Evolutionary conservation across 2,888 invertebrate species (phyloP).

Genomic region (Polyommatus icarus): DNA sequence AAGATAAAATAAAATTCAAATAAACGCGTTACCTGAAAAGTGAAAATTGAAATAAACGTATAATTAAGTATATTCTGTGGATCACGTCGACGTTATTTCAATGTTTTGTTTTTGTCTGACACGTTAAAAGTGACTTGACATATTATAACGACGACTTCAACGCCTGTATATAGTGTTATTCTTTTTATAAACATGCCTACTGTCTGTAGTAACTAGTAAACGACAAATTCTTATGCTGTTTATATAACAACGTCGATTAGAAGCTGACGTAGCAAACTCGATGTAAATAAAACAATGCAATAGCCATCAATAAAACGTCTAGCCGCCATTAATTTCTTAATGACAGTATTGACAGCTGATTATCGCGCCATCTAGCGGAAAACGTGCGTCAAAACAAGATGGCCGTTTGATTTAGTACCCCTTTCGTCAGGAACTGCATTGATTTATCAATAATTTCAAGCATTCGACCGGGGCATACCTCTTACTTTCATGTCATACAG

Average conservation of each 20-base stretch:
- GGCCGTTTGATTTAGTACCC: constrained; percentile 73
- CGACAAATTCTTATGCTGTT: not conserved
- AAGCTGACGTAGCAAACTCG: not conserved
- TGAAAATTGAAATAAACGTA: too few relatives aligned
- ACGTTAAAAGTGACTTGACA: too few relatives aligned
- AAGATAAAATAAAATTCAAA: too few relatives aligned
- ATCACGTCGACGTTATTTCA: too few relatives aligned
- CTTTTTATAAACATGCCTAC: too few relatives aligned
- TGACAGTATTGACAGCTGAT: constrained; percentile 76
- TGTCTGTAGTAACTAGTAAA: not conserved
- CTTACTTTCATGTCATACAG: constrained; percentile 76
- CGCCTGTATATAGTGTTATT: too few relatives aligned
- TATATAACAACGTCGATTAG: not conserved
- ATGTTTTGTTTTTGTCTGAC: too few relatives aligned
- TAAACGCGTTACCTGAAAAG: too few relatives aligned
- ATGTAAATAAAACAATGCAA: not conserved
- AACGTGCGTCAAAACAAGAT: constrained; percentile 74
- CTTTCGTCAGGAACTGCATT: constrained; percentile 72
- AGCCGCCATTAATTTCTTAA: constrained; percentile 71
- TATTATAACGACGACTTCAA: too few relatives aligned
- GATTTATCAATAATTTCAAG: constrained; percentile 78
- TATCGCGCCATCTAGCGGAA: constrained; percentile 75
- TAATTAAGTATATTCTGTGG: too few relatives aligned
- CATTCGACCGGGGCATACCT: constrained; percentile 74
- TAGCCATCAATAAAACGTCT: constrained; percentile 26